phyloP scores from a whole-genome alignment of 2,888 invertebrate species.

The Drepanosiphum platanoidis region DNA sequence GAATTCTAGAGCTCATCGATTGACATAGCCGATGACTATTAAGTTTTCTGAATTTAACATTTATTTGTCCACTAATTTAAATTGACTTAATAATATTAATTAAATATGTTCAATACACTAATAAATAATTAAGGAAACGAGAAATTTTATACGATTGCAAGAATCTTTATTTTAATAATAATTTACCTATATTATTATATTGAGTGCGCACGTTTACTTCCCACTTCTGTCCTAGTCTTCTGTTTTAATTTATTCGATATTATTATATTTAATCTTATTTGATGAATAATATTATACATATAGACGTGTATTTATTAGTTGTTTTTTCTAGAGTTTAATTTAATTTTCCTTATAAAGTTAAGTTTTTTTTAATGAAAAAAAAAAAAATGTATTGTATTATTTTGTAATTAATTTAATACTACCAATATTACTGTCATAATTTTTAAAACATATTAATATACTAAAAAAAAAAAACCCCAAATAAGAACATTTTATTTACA shows the following conservation, averaged over 20 bases:
- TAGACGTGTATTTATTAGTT: slow-evolving; percentile 47
- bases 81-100: neutral
- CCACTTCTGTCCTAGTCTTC: slow-evolving; percentile 42
- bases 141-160: slow-evolving; percentile 8
- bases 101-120: slow-evolving; percentile 9
- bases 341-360: slow-evolving; percentile 15
- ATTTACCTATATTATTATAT: no score
- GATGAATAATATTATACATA: neutral
- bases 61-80: slow-evolving; percentile 14
- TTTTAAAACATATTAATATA: slow-evolving; percentile 1
- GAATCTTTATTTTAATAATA: slow-evolving; percentile 43
- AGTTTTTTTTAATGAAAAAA: slow-evolving; percentile 26
- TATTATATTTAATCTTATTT: no score
- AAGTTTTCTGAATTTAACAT: slow-evolving; percentile 7
- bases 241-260: slow-evolving; percentile 48
- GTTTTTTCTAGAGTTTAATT: slow-evolving; percentile 55
- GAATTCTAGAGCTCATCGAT: slow-evolving; percentile 30
- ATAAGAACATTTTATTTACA: slow-evolving; percentile 7
- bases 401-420: slow-evolving; percentile 30
- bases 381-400: slow-evolving; percentile 31
- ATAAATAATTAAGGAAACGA: slow-evolving; percentile 7
- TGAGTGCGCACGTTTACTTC: slow-evolving; percentile 46
- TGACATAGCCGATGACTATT: neutral
- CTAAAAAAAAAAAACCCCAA: neutral
- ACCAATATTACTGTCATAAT: slow-evolving; percentile 14